Conservation (phyloP, 2,113 vertebrate species). For the Ellobius talpinus region DNA sequence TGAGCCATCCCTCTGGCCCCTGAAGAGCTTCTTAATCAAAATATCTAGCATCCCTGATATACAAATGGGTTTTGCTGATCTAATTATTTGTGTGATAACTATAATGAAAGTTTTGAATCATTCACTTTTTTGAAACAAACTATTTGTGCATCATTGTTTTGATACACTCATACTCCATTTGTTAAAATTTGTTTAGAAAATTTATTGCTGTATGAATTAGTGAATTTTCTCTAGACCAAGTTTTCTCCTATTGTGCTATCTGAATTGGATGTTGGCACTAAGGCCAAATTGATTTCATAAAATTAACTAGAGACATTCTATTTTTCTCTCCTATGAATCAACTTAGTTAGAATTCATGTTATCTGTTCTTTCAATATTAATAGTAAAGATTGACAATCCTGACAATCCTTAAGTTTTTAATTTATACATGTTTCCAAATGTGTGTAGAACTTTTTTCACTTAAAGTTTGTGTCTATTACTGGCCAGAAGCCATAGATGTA, state of each 20-base stretch:
- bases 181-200: slow-evolving; percentile 47
- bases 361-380: background rate
- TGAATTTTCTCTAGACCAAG: background rate
- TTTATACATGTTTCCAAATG: slow-evolving; percentile 36
- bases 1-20: too few species aligned
- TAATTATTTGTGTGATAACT: background rate
- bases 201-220: background rate
- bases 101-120: background rate
- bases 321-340: background rate
- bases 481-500: background rate
- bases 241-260: background rate
- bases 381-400: background rate
- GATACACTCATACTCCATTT: background rate
- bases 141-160: background rate
- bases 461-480: background rate
- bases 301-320: background rate
- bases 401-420: background rate
- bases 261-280: background rate
- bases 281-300: slow-evolving; percentile 19
- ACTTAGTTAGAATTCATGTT: background rate
- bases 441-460: background rate
- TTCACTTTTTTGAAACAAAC: background rate
- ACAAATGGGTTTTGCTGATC: background rate
- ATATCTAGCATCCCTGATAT: background rate
- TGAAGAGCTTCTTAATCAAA: background rate